Conservation (phyloP, 2,797 vertebrate genomes). For the Enteromius paludinosus region DNA sequence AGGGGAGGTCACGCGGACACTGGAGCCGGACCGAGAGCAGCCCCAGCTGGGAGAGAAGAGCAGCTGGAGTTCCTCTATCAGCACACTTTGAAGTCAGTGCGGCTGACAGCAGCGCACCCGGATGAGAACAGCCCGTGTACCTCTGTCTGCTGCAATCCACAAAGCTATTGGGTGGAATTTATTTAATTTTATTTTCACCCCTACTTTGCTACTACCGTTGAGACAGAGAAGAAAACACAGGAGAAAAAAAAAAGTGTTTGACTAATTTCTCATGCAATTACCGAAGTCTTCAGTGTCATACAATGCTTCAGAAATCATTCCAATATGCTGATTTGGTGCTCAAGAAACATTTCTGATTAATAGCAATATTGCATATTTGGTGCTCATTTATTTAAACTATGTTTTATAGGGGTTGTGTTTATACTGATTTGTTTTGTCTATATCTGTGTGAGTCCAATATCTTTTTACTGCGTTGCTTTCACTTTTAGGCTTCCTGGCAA, state of each 20-base stretch:
- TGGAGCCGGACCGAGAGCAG: slow-evolving; percentile 40
- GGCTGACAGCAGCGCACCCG: slow-evolving; percentile 62
- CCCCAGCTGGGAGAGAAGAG: slow-evolving; percentile 59
- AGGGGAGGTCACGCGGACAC: slow-evolving; percentile 42
- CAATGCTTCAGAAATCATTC: neutral
- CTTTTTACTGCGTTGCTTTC: neutral
- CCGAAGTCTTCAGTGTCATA: neutral
- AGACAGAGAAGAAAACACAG: slow-evolving; percentile 43
- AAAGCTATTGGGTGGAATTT: slow-evolving; percentile 65
- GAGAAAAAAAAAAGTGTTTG: neutral
- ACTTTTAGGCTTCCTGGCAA: neutral
- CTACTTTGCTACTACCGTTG: slow-evolving; percentile 49
- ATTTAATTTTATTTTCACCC: slow-evolving; percentile 26
- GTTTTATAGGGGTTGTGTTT: neutral
- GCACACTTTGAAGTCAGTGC: slow-evolving; percentile 67
- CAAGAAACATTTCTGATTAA: neutral
- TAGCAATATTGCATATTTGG: neutral
- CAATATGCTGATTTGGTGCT: neutral
- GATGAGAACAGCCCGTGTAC: slow-evolving; percentile 57
- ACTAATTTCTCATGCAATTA: neutral
- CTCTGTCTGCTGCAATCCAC: slow-evolving; percentile 60
- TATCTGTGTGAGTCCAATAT: neutral
- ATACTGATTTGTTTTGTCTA: neutral
- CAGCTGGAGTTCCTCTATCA: slow-evolving; percentile 58
- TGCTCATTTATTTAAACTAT: neutral